These are phyloP conservation scores for Oncorhynchus mykiss DNA, from an alignment of 2,113 vertebrate genomes.

Conservation along the genomic window DNA sequence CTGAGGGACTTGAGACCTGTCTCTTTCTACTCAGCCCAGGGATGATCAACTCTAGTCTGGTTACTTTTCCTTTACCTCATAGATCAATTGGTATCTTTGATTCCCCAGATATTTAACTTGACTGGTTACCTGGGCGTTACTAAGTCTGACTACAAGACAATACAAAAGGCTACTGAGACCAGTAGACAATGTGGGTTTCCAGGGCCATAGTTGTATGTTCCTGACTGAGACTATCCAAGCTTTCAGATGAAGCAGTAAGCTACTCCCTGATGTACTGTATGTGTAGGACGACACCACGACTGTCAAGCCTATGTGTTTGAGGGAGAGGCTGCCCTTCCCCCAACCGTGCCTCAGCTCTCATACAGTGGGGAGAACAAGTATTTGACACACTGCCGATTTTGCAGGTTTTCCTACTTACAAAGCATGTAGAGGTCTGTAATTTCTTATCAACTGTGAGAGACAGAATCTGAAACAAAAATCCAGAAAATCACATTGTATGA, in stretches of 20 bases:
- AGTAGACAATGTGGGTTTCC: neutral
- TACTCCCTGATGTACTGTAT: conserved; percentile 24
- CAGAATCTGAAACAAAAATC: too few species aligned
- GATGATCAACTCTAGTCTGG: neutral
- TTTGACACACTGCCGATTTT: too few species aligned
- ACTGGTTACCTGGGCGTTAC: neutral
- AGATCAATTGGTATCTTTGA: neutral
- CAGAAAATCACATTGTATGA: too few species aligned
- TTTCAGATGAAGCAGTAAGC: neutral
- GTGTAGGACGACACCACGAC: conserved; percentile 14
- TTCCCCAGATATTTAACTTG: neutral
- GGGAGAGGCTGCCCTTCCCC: conserved; percentile 47
- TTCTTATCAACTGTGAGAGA: too few species aligned
- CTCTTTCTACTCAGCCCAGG: neutral
- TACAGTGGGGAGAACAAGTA: neutral
- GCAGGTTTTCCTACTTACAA: too few species aligned
- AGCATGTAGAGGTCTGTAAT: too few species aligned
- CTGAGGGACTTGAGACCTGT: neutral
- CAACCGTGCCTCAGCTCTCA: conserved; percentile 41
- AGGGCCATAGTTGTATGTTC: neutral
- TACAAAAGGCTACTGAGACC: neutral
- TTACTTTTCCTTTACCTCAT: neutral
- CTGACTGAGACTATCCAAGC: neutral
- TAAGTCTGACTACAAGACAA: neutral
- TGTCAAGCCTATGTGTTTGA: conserved; percentile 29